Base-by-base conservation (phyloP, 37 sponge, comb jelly and placozoan species). In the Petrosia ficiformis region DNA sequence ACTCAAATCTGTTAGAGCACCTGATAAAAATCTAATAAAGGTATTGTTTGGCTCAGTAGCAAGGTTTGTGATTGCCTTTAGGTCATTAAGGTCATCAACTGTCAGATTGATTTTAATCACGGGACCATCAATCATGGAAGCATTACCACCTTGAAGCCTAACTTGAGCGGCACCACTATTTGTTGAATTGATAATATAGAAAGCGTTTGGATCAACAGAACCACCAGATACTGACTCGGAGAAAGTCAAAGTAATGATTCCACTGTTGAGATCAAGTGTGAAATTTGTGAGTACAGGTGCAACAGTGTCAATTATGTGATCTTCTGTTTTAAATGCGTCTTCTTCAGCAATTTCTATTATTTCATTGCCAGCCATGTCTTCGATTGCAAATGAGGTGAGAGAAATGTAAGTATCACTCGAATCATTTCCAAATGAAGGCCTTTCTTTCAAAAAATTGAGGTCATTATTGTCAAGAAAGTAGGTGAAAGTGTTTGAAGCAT, bases 401-500 rank as follows among this genome's bases (percentile, higher is more conserved):
- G 83, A 72, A 0, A 91, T 42, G 76, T 48, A 91, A 19, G 91
- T 86, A 57, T 80, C 57, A 41, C 65, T 81, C 3, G 88, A 77
- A n/a, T 82, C 91, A 57, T 86, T 78, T 8, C 25, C 63, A 21
- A 42, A 39, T 24, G 82, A 75, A 38, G 80, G 44, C 31, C 54
- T 77, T 59, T 89, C 82, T 68, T 93, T 93, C 73, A 93, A 71
- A 34, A 82, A 86, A 73, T 93, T 93, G 64, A 93, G 54, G 74
- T 93, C 90, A 60, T 63, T 32, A 68, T 70, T 86, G 72, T 78
- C 76, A 24, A 91, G 72, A 61, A 35, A 79, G 73, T 86, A 81
- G 3, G 71, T 77, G 72, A 91, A 91, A 16, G 42, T 44, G 31
- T 67, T 60, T 48, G 1, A 5, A 10, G 72, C 34, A 30, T 54